Conservation (phyloP, 2,888 invertebrate species). For the Netelia fuscicornis region DNA sequence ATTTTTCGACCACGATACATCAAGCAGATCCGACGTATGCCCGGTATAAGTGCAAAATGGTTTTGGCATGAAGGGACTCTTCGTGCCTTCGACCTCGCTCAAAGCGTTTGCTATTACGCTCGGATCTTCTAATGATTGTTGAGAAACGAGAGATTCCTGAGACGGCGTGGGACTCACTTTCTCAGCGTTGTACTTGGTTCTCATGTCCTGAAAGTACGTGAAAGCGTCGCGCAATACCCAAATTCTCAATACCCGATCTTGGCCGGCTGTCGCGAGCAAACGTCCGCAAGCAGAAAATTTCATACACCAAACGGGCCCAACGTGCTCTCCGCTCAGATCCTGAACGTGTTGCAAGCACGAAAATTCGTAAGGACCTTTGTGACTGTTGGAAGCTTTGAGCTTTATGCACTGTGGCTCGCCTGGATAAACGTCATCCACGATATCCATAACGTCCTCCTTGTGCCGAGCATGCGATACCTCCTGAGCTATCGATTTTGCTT, state of each 20-base stretch:
- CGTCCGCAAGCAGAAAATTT: slow-evolving; percentile 98
- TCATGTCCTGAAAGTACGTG: slow-evolving; percentile 97
- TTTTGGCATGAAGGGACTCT: slow-evolving; percentile 92
- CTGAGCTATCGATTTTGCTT: slow-evolving; percentile 95
- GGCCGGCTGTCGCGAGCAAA: slow-evolving; percentile 98
- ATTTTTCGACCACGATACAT: slow-evolving; percentile 99
- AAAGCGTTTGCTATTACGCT: slow-evolving; percentile 86
- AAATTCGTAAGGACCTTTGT: slow-evolving; percentile 99
- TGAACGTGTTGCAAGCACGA: slow-evolving; percentile 95
- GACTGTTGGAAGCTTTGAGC: slow-evolving; percentile 97
- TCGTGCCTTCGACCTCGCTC: slow-evolving; percentile 86
- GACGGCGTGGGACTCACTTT: slow-evolving; percentile 97
- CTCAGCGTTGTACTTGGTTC: slow-evolving; percentile 97
- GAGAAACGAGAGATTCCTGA: slow-evolving; percentile 95
- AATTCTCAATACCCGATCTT: slow-evolving; percentile 96
- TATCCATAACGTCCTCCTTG: slow-evolving; percentile 94
- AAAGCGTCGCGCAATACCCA: slow-evolving; percentile 97
- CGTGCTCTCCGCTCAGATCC: slow-evolving; percentile 93
- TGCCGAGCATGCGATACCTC: slow-evolving; percentile 95
- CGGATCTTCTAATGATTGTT: slow-evolving; percentile 89
- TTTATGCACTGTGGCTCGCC: slow-evolving; percentile 92
- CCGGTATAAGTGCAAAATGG: slow-evolving; percentile 97
- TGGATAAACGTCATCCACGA: slow-evolving; percentile 92
- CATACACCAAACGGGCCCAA: slow-evolving; percentile 99
- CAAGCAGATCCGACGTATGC: slow-evolving; percentile 97